Conservation (phyloP, 2,113 vertebrate species). For the Malurus alboscapulatus region DNA sequence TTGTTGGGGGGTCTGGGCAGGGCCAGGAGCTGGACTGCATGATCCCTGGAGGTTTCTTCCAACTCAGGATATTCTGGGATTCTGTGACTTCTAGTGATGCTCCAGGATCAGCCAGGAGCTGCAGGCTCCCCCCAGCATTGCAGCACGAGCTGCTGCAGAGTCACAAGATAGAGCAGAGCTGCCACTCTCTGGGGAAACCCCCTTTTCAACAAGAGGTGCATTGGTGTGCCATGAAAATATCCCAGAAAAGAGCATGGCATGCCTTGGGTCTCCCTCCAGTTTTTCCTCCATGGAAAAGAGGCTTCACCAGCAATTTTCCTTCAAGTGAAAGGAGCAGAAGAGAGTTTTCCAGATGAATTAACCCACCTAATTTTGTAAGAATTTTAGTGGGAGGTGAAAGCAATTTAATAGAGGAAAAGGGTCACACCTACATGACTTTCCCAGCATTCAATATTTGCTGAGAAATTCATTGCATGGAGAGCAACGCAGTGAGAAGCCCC, state of each 20-base stretch:
- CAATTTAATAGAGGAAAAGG: neutral
- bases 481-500: neutral
- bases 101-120: neutral
- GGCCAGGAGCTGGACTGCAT: fast-evolving
- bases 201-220: neutral
- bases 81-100: neutral
- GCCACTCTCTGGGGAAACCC: neutral
- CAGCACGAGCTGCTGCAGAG: neutral
- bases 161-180: neutral
- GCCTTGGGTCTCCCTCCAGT: neutral
- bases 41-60: neutral
- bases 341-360: neutral
- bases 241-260: neutral
- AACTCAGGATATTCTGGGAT: neutral
- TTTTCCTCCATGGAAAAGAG: neutral
- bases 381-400: neutral
- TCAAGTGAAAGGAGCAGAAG: neutral
- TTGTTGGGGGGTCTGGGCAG: neutral
- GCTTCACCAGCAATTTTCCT: neutral
- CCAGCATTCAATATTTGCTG: neutral
- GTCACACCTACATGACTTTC: neutral
- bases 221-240: neutral
- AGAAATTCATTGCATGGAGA: neutral
- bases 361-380: neutral
- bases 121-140: neutral